Base-by-base conservation (phyloP, 1,140 invertebrate species). In the Babylonia areolata region DNA sequence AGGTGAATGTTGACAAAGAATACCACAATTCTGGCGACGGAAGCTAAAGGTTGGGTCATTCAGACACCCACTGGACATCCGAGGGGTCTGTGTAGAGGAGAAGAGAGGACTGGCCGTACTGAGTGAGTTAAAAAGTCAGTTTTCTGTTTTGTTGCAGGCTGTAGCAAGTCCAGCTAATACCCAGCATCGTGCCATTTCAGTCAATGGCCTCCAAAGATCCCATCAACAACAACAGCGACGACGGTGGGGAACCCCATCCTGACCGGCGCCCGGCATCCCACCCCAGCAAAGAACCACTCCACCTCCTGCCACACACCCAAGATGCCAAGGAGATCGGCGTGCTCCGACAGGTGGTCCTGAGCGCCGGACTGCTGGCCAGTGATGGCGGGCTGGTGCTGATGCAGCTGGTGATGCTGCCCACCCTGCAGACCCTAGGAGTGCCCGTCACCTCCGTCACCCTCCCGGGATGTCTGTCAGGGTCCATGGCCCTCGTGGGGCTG, bases 401-500 rank as follows among this genome's bases (percentile, higher is more conserved):
- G 73, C 73, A 75, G 73, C 73, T 75, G 33, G 15, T 37, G 33
- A 75, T 75, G 73, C 9, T 75, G 33, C 73, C 73, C 33, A 39
- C 37, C 9, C 73, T 54, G 51, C 80, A 81, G 80, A 37, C 80
- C 12, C 33, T 81, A 31, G 80, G 80, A 5, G 51, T 54, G 20
- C 80, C 80, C 46, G 80, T 81, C 6, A 28, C 46, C 80, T 54
- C 51, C 40, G 51, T 54, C 28, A 81, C 80, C 42, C 42, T 81
- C 12, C 51, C 80, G 6, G 80, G 80, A 6, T 54, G 42, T 28
- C 6, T 81, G 0, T 81, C 80, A 9, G 80, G 42, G 3, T n/a
- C 80, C n/a, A 1, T 81, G 42, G 80, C 80, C 31, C 17, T 81
- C 28, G 15, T 58, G 2, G 17, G 40, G 9, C 28, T 81, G n/a